These are phyloP conservation scores for Sinocyclocheilus anshuiensis DNA, from an alignment of 2,113 vertebrate genomes.

Conservation along the genomic window DNA sequence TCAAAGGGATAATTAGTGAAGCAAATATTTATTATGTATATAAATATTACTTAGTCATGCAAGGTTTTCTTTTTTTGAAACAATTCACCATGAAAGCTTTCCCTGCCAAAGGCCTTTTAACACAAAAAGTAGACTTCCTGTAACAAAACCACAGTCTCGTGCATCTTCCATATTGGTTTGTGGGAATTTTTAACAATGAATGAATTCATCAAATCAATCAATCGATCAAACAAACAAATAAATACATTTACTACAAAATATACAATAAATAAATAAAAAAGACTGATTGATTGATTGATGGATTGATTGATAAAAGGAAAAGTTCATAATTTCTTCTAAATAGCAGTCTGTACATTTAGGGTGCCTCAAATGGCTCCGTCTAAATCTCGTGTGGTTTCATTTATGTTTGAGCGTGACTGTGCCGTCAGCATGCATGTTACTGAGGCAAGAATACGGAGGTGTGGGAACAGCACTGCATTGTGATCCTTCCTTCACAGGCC, in stretches of 20 bases:
- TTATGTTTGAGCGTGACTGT: slow-evolving; percentile 57
- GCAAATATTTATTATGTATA: slow-evolving; percentile 55
- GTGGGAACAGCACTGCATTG: slow-evolving; percentile 62
- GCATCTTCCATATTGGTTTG: not conserved
- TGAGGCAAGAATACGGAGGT: slow-evolving; percentile 48
- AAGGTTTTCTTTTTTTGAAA: slow-evolving; percentile 48
- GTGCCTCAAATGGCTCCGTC: not conserved
- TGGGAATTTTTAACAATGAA: no score
- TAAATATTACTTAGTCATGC: slow-evolving; percentile 39
- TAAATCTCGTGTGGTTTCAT: slow-evolving; percentile 59
- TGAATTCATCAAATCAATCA: no score
- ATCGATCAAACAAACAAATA: no score
- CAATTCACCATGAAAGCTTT: slow-evolving; percentile 32
- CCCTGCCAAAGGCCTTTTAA: slow-evolving; percentile 44
- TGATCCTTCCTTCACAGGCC: slow-evolving; percentile 47
- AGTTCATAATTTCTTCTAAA: slow-evolving; percentile 4
- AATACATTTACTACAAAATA: no score
- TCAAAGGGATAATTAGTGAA: slow-evolving; percentile 55
- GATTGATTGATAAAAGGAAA: not conserved
- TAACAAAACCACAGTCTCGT: slow-evolving; percentile 49
- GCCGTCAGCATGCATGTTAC: slow-evolving; percentile 59
- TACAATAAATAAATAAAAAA: no score
- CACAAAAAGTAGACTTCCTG: slow-evolving; percentile 26
- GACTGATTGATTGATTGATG: no score
- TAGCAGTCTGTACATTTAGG: not conserved